These are phyloP conservation scores for Panagrolaimus sp. DNA, from an alignment of 1,140 invertebrate species.

Conservation along the genomic window DNA sequence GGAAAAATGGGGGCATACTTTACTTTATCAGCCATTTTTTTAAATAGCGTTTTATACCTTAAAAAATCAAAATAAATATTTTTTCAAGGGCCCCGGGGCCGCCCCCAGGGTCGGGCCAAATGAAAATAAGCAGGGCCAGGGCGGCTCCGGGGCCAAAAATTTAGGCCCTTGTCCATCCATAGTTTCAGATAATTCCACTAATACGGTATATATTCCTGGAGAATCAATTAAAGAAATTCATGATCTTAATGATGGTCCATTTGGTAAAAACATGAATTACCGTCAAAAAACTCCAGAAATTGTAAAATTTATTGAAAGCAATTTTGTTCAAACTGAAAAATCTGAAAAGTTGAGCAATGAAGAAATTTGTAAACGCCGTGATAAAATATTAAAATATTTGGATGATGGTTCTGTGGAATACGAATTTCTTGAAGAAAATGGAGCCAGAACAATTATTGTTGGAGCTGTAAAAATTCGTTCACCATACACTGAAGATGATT, in stretches of 20 bases:
- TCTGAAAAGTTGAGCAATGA: neutral
- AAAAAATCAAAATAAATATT: no score
- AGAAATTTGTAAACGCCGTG: neutral
- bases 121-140: no score
- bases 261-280: neutral
- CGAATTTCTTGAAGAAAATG: neutral
- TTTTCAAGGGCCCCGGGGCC: no score
- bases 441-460: neutral
- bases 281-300: neutral
- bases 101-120: no score
- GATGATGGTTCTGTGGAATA: neutral
- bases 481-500: neutral
- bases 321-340: neutral
- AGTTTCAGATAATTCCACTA: neutral
- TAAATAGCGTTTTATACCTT: no score
- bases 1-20: no score
- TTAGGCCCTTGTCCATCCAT: no score
- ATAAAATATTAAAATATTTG: neutral
- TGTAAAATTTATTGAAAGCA: neutral
- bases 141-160: no score
- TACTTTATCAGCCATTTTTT: no score
- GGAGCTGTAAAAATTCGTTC: neutral
- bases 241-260: neutral
- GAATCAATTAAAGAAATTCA: conserved; percentile 4
- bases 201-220: neutral